phyloP scores from a whole-genome alignment of 2,888 invertebrate species.

The Drepana falcataria region DNA sequence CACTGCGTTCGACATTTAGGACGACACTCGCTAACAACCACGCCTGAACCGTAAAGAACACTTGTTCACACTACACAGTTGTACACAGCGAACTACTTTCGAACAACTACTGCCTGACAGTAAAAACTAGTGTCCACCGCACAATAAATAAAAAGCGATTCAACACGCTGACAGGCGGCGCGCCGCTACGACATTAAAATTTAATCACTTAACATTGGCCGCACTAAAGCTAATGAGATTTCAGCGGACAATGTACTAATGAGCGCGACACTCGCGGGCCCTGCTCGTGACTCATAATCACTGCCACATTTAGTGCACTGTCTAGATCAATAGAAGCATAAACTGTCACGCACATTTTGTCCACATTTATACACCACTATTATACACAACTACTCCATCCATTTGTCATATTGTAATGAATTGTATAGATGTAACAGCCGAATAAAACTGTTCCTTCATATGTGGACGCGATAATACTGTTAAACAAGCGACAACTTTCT shows the following conservation, averaged over 20 bases:
- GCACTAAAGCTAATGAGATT: slow-evolving; percentile 73
- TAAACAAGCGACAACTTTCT: slow-evolving; percentile 56
- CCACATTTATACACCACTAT: slow-evolving; percentile 7
- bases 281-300: slow-evolving; percentile 65
- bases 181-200: slow-evolving; percentile 57
- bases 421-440: slow-evolving; percentile 21
- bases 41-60: slow-evolving; percentile 38
- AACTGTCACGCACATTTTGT: slow-evolving; percentile 21
- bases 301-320: slow-evolving; percentile 54
- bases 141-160: slow-evolving; percentile 53
- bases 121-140: slow-evolving; percentile 43
- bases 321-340: slow-evolving; percentile 38
- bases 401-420: neutral
- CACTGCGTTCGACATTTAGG: slow-evolving; percentile 58
- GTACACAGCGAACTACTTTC: slow-evolving; percentile 47
- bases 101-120: slow-evolving; percentile 40
- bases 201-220: slow-evolving; percentile 73
- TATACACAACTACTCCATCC: neutral
- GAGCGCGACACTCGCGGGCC: slow-evolving; percentile 59
- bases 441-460: slow-evolving; percentile 42
- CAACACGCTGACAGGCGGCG: slow-evolving; percentile 45
- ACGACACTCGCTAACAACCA: slow-evolving; percentile 32
- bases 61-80: slow-evolving; percentile 36
- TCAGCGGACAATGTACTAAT: slow-evolving; percentile 67
- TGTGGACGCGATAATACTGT: slow-evolving; percentile 58